Evolutionary conservation across 2,113 vertebrate genomes (phyloP).

Genomic region (Entelurus aequoreus): DNA sequence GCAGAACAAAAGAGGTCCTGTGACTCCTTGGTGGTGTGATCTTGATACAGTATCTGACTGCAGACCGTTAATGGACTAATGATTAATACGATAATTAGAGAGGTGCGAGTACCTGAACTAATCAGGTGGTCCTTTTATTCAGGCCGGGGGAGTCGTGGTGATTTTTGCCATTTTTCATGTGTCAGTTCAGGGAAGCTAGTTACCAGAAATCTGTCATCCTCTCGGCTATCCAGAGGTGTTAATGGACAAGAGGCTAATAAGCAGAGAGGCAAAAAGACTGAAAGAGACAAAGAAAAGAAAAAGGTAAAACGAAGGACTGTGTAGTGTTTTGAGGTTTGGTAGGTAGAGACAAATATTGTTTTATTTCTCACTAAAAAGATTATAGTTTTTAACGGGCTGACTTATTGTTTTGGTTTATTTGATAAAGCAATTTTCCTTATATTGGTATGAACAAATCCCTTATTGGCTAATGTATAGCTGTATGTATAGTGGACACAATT

Average conservation of each 20-base stretch:
- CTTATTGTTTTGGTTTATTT: too few relatives aligned
- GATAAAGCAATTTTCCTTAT: too few relatives aligned
- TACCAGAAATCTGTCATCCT: constrained; percentile 71
- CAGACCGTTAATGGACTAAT: constrained; percentile 81
- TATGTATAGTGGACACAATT: too few relatives aligned
- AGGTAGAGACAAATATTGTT: too few relatives aligned
- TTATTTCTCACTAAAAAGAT: too few relatives aligned
- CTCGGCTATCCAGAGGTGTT: constrained; percentile 53
- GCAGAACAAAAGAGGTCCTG: constrained; percentile 74
- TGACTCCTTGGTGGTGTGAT: constrained; percentile 85
- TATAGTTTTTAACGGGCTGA: too few relatives aligned
- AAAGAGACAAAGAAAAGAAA: constrained; percentile 22
- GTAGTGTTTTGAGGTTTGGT: too few relatives aligned
- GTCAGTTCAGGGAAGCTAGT: constrained; percentile 83
- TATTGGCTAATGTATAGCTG: too few relatives aligned
- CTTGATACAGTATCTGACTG: constrained; percentile 74
- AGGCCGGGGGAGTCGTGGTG: constrained; percentile 85
- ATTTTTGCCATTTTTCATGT: constrained; percentile 97
- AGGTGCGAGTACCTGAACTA: constrained; percentile 96
- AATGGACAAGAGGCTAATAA: constrained; percentile 24
- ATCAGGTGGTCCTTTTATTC: constrained; percentile 92
- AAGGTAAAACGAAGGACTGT: neutral
- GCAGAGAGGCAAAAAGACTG: constrained; percentile 20
- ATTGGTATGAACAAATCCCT: too few relatives aligned
- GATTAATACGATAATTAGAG: constrained; percentile 99